A percentile compares a stretch with the other conserved stretches of the same genome.
Conservation (phyloP, 2,797 vertebrate genomes). For the Agapornis canus region DNA sequence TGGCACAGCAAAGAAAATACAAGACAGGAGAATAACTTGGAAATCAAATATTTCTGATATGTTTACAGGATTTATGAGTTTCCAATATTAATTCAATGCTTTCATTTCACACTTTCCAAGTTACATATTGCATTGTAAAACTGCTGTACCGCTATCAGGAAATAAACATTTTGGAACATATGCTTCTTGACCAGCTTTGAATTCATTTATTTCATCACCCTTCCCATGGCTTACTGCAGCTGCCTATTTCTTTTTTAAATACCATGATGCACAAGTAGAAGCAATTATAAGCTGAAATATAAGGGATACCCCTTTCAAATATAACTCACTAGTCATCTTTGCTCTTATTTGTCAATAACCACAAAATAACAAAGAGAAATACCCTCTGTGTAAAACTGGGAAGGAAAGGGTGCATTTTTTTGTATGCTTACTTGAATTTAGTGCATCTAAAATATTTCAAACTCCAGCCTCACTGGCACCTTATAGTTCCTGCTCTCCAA, state of each 20-base stretch:
- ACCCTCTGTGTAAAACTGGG: not conserved
- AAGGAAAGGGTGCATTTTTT: not conserved
- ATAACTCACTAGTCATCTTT: not conserved
- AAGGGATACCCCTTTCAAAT: not conserved
- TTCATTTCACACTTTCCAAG: constrained; percentile 42
- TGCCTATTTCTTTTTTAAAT: not conserved
- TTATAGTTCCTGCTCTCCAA: not conserved
- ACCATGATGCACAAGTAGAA: not conserved
- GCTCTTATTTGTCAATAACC: not conserved
- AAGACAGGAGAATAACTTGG: not conserved
- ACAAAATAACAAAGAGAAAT: not conserved
- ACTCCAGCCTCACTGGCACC: not conserved
- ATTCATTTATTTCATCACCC: not conserved
- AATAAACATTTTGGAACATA: constrained; percentile 39
- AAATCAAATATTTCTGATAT: constrained; percentile 41
- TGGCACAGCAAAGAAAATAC: not conserved
- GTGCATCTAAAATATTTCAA: not conserved
- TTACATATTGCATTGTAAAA: constrained; percentile 50
- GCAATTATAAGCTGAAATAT: not conserved
- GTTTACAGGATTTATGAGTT: constrained; percentile 29
- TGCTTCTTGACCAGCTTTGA: constrained; percentile 1
- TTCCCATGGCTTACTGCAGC: not conserved
- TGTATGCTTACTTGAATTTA: not conserved
- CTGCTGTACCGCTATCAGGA: not conserved
- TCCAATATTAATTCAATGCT: constrained; percentile 44